A percentile compares a stretch with the other conserved stretches of the same genome.
Conservation (phyloP, 2,113 vertebrate species). For the Gila orcuttii region DNA sequence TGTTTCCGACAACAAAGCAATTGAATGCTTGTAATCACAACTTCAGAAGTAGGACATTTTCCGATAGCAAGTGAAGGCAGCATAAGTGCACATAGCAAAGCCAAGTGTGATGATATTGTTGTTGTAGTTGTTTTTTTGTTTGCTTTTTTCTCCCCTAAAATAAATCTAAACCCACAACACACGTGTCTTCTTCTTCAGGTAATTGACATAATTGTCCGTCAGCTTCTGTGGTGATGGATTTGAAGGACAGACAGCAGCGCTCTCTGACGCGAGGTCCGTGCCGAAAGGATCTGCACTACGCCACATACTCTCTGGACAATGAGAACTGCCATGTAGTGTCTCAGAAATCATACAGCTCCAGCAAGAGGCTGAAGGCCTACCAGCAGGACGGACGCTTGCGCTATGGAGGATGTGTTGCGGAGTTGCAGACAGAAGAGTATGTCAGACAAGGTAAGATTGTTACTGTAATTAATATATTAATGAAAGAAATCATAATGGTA, state of each 20-base stretch:
- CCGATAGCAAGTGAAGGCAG: too few relatives aligned
- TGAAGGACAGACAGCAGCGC: constrained; percentile 82
- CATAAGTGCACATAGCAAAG: not conserved
- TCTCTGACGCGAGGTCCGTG: constrained; percentile 80
- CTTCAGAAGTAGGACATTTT: too few relatives aligned
- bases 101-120: too few relatives aligned
- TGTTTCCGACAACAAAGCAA: too few relatives aligned
- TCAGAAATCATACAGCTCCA: constrained; percentile 87
- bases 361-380: constrained; percentile 83
- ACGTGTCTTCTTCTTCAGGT: constrained; percentile 25
- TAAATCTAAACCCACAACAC: not conserved
- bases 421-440: constrained; percentile 84
- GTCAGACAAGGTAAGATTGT: constrained; percentile 81
- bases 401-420: constrained; percentile 82
- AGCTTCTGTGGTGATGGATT: constrained; percentile 74
- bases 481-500: not conserved
- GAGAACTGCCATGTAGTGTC: constrained; percentile 83
- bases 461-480: not conserved
- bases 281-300: constrained; percentile 83
- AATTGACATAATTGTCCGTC: not conserved
- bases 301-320: constrained; percentile 81
- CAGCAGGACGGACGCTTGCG: constrained; percentile 83
- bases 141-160: too few relatives aligned
- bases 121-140: too few relatives aligned
- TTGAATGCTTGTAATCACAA: too few relatives aligned